phyloP scores from a whole-genome alignment of 2,113 vertebrate species.

The Istiophorus platypterus region DNA sequence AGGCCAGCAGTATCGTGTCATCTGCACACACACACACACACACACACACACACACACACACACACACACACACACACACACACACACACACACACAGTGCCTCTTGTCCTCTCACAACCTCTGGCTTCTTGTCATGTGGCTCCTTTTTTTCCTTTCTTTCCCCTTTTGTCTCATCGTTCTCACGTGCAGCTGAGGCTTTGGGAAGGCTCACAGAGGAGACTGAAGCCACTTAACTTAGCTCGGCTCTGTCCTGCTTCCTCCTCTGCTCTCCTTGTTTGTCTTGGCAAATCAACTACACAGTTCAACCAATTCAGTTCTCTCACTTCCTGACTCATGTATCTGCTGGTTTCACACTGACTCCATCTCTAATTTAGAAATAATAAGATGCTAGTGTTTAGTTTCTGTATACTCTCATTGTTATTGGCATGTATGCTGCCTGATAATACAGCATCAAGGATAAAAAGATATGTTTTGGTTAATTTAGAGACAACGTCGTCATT shows the following conservation, averaged over 20 bases:
- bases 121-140: conserved; percentile 32
- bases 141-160: background rate
- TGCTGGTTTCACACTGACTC: background rate
- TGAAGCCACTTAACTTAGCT: conserved; percentile 13
- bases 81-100: background rate
- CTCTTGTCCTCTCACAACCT: conserved; percentile 33
- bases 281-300: background rate
- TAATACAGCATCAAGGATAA: background rate
- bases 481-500: too few relatives aligned
- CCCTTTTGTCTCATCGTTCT: conserved; percentile 37
- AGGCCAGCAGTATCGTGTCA: conserved; percentile 13
- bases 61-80: conserved; percentile 10
- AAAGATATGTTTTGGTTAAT: background rate
- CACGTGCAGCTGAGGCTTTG: conserved; percentile 39
- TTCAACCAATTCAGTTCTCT: conserved; percentile 33
- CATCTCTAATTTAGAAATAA: background rate
- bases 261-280: conserved; percentile 7
- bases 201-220: conserved; percentile 16
- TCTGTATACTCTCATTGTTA: background rate
- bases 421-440: too few relatives aligned
- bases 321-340: conserved; percentile 11
- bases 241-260: background rate
- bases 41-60: background rate
- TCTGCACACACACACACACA: background rate
- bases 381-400: background rate